phyloP scores from a whole-genome alignment of 2,113 vertebrate species.

The Paradisaea rubra region DNA sequence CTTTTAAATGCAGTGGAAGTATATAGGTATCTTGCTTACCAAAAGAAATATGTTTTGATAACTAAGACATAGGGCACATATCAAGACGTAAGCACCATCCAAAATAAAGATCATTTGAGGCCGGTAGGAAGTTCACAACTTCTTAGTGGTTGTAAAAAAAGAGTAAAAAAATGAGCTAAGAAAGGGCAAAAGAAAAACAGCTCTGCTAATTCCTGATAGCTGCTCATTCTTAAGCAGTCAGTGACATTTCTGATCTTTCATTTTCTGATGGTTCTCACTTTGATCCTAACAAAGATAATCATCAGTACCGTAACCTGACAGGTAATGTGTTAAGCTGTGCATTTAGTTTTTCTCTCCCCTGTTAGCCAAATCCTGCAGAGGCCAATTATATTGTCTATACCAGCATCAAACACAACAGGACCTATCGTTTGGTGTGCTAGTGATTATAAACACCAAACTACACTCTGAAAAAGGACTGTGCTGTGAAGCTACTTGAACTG shows the following conservation, averaged over 20 bases:
- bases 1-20: neutral
- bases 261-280: slow-evolving; percentile 22
- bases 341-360: neutral
- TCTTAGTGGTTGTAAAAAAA: neutral
- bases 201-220: neutral
- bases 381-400: slow-evolving; percentile 32
- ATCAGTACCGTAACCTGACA: slow-evolving; percentile 1
- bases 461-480: neutral
- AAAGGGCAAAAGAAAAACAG: neutral
- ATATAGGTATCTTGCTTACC: neutral
- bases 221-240: neutral
- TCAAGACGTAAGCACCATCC: neutral
- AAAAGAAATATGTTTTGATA: neutral
- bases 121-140: neutral
- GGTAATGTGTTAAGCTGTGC: neutral
- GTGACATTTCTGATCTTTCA: neutral
- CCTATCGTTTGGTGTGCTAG: neutral
- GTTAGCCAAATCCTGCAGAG: neutral
- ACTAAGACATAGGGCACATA: neutral
- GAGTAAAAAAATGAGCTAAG: neutral
- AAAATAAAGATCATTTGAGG: neutral
- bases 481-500: neutral
- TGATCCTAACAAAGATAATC: slow-evolving; percentile 36
- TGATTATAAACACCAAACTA: slow-evolving; percentile 36
- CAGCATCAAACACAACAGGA: slow-evolving; percentile 28